Evolutionary conservation across 2,888 invertebrate species (phyloP), one percentile per base, ranked within the genome.

Genomic region (Phyllotreta striolata): DNA sequence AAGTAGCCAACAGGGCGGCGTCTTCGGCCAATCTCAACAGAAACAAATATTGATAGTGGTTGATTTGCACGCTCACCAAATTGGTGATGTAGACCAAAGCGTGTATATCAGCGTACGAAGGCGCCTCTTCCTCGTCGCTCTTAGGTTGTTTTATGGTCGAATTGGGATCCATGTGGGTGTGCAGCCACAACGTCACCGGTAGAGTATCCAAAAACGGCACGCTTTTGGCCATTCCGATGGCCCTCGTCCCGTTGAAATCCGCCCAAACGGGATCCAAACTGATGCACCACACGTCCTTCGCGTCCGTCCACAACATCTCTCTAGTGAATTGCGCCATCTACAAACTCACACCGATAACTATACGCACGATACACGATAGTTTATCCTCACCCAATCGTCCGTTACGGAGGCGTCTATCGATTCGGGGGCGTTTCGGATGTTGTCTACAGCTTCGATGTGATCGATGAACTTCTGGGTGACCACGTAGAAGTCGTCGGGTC

Each of bases 21-120:
- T 91, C 87, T 81, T 97, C 96, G 24, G 92, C 85, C 73, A 95
- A 85, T 57, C 96, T 85, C 80, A 96, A 82, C 57, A 97, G 84
- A 83, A 97, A 96, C 72, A 96, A 85, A 82, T 91, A 91, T 83
- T 97, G 96, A 82, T 93, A 95, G 81, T 96, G 96, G 84, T 95
- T 96, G 65, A 98, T 85, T 82, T 97, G 96, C 3, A 95, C 84
- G 69, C 93, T 93, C 56, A 96, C 89, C 76, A 96, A 84, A 75
- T 93, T 93, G 55, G 91, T 88, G 55, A 95, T 89, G 75, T 94
- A 89, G 0, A 91, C 91, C 55, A 96, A 86, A 34, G 91, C 87
- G 81, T 93, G 92, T 70, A 95, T 88, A 72, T 91, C 90, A 7
- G 90, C 89, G 67, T 41, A 9, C 0, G 43, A 7, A 14, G 51